phyloP scores from a whole-genome alignment of 2,888 invertebrate species.

The Polymixis lichenea region DNA sequence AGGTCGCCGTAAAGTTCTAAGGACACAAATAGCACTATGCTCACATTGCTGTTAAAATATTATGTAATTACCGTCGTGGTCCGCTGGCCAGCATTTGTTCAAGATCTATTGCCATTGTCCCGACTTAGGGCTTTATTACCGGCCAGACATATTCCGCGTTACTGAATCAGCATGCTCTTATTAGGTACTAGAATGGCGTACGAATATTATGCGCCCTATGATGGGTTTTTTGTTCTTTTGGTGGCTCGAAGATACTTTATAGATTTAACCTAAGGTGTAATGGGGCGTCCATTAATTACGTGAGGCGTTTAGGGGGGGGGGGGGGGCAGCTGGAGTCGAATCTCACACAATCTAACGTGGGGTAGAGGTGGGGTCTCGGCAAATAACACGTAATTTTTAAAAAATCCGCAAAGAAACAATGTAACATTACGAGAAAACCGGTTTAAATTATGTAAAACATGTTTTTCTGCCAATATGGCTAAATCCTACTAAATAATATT shows the following conservation, averaged over 20 bases:
- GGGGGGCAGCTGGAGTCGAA: too few species aligned
- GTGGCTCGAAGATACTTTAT: neutral
- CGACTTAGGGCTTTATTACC: slow-evolving; percentile 62
- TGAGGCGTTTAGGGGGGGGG: too few species aligned
- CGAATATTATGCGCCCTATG: slow-evolving; percentile 12
- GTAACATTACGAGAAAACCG: too few species aligned
- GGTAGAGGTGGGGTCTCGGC: too few species aligned
- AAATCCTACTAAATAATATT: too few species aligned
- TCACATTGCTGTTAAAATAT: slow-evolving; percentile 76
- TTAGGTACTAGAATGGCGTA: slow-evolving; percentile 29
- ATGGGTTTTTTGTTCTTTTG: slow-evolving; percentile 12
- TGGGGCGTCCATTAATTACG: too few species aligned
- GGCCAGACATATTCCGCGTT: slow-evolving; percentile 60
- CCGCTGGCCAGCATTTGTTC: slow-evolving; percentile 45
- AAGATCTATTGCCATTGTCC: slow-evolving; percentile 65
- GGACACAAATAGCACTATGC: slow-evolving; percentile 68
- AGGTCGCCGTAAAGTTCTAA: slow-evolving; percentile 63
- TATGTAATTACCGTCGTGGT: slow-evolving; percentile 74
- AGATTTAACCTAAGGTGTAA: too few species aligned
- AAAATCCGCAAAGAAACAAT: too few species aligned
- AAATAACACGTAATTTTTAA: too few species aligned
- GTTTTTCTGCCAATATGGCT: too few species aligned
- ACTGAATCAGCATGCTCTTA: slow-evolving; percentile 48
- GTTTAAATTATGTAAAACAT: too few species aligned
- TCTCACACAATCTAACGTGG: too few species aligned